A percentile compares a stretch with the other conserved stretches of the same genome.
phyloP scores from a whole-genome alignment of 2,797 vertebrate species.

The Falco columbarius region DNA sequence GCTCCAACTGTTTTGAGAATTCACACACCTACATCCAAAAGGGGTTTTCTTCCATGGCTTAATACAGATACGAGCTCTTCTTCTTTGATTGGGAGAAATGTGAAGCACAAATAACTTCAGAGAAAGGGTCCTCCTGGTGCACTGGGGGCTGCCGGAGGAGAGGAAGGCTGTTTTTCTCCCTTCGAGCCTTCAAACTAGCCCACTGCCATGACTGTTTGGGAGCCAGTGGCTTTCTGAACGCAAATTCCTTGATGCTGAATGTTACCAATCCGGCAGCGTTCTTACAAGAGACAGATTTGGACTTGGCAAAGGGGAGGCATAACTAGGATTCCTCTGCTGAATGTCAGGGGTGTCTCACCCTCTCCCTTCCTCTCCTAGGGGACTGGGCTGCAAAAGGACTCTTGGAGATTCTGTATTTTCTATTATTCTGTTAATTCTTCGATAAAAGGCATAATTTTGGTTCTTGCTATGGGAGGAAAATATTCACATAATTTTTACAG shows the following conservation, averaged over 20 bases:
- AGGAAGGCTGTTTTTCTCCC: not conserved
- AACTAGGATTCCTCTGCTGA: constrained; percentile 26
- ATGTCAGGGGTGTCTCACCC: not conserved
- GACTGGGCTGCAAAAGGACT: not conserved
- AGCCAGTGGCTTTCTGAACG: not conserved
- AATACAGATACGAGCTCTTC: not conserved
- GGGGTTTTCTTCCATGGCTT: not conserved
- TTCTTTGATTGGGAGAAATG: not conserved
- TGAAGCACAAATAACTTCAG: not conserved
- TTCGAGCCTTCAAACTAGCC: not conserved
- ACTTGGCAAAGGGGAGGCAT: constrained; percentile 28
- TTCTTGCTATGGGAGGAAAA: not conserved
- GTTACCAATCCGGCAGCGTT: not conserved
- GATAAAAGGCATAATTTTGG: not conserved
- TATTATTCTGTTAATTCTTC: not conserved
- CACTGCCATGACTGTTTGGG: not conserved
- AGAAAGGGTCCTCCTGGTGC: not conserved
- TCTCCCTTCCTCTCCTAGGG: not conserved
- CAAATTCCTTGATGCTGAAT: not conserved
- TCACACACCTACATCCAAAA: not conserved
- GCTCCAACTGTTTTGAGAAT: not conserved
- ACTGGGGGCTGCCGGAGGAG: not conserved
- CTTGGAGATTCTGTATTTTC: not conserved
- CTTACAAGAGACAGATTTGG: not conserved
- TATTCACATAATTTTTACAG: not conserved